Percentiles rank a stretch among this genome's conserved stretches.
These are phyloP conservation scores for Pseudorhombus dupliciocellatus DNA, from an alignment of 2,113 vertebrate genomes.

Conservation along the genomic window DNA sequence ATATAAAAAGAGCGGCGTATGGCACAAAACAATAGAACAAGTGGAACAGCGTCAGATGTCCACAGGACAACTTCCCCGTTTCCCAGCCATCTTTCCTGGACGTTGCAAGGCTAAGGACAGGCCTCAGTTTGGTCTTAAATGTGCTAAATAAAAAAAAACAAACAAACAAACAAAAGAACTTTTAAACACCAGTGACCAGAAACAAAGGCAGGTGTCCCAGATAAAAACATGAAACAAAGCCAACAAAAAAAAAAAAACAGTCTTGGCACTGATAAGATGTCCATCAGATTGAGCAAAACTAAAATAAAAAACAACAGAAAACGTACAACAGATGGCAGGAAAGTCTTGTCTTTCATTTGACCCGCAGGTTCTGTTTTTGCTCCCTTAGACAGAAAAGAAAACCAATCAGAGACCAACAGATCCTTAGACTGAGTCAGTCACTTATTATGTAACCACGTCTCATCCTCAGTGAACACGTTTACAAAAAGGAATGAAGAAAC, in stretches of 20 bases:
- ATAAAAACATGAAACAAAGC: constrained; percentile 43
- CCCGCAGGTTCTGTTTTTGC: constrained; percentile 54
- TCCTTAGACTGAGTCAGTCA: constrained; percentile 57
- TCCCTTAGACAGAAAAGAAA: constrained; percentile 69
- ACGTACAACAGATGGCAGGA: constrained; percentile 32
- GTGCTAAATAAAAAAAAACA: constrained; percentile 37
- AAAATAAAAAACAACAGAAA: constrained; percentile 25
- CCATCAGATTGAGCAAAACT: constrained; percentile 50
- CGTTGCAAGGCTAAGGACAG: constrained; percentile 71
- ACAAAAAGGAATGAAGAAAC: constrained; percentile 55
- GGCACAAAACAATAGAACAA: constrained; percentile 73
- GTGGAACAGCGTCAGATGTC: constrained; percentile 66
- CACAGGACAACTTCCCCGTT: constrained; percentile 66
- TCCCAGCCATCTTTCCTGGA: constrained; percentile 62
- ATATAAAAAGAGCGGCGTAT: constrained; percentile 66
- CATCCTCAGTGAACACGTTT: constrained; percentile 33
- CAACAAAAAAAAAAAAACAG: constrained; percentile 50
- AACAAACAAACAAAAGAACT: constrained; percentile 14
- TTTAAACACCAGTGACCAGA: constrained; percentile 48
- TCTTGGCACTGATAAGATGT: constrained; percentile 79
- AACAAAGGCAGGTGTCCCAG: constrained; percentile 63
- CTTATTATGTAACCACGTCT: constrained; percentile 48
- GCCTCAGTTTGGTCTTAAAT: constrained; percentile 71
- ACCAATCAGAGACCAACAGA: constrained; percentile 50
- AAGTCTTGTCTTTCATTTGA: constrained; percentile 54